Base-by-base conservation (phyloP, 2,888 invertebrate species). In the Lobophora halterata region DNA sequence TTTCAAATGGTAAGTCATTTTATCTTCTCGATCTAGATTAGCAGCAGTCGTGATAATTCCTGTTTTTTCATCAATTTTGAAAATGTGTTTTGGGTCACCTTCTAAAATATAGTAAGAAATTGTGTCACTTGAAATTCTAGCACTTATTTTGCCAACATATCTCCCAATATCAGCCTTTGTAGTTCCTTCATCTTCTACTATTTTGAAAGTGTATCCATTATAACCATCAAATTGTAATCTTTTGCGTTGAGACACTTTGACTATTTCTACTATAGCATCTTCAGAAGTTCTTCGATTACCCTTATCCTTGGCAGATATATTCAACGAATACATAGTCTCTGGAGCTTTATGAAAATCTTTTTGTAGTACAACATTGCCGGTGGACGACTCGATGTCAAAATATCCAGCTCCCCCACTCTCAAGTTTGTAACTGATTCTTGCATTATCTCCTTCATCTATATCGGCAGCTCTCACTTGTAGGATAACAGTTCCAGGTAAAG, bases 401-500 rank as follows among this genome's bases (percentile, higher is more conserved):
- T 94, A 88, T 20, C 92, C 93, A 53, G 94, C 94, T 38, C 93
- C 93, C 12, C 94, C 95, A 59, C 91, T 93, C 76, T 94, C 94
- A 43, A 97, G 83, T 55, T 89, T 91, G 68, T 93, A 97, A 40
- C 92, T 92, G 24, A 95, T 89, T 70, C 91, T 91, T 18, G 95
- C 95, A 86, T 97, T 97, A 65, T 94, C 93, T n/a, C 94, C 95
- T 61, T 93, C 93, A 76, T 98, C 98, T 46, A 90, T 89, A 87
- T 98, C 98, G 35, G 89, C 90, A 1, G 97, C 97, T 34, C 89
- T 90, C 9, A 98, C 92, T 76, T 92, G 92, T 8, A 95, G 75
- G 52, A 97, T 76, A 24, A 89, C 88, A 12, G 91, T 89, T 8
- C 93, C 93, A 9, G 90, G 73, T 37, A 89, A 79, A 17, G 91